Percentiles rank a stretch among this genome's conserved stretches.
phyloP scores from a whole-genome alignment of 2,113 vertebrate species.

The Toxotes chatareus region DNA sequence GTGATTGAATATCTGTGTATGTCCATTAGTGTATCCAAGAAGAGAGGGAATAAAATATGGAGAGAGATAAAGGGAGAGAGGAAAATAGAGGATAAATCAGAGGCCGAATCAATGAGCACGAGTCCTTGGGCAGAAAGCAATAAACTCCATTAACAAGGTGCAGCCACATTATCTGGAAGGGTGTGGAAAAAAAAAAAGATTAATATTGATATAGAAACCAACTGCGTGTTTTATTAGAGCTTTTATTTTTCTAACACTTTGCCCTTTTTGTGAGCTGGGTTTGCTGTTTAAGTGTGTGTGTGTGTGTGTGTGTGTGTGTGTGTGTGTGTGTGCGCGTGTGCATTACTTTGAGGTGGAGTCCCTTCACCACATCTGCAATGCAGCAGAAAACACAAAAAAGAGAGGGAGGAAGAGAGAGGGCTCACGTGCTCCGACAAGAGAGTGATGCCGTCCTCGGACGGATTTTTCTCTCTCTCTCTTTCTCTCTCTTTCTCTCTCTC shows the following conservation, averaged over 20 bases:
- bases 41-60: slow-evolving; percentile 5
- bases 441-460: slow-evolving; percentile 64
- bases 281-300: slow-evolving; percentile 42
- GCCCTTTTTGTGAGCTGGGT: slow-evolving; percentile 49
- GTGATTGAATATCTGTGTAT: slow-evolving; percentile 54
- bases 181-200: slow-evolving; percentile 37
- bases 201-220: slow-evolving; percentile 66
- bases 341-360: slow-evolving; percentile 82
- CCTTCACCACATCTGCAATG: slow-evolving; percentile 86
- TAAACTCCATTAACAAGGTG: slow-evolving; percentile 80
- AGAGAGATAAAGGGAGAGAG: slow-evolving; percentile 31
- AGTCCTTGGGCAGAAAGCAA: slow-evolving; percentile 76
- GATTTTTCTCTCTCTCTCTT: not conserved
- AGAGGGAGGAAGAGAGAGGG: slow-evolving; percentile 56
- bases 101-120: slow-evolving; percentile 71
- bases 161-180: slow-evolving; percentile 65
- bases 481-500: too few relatives aligned
- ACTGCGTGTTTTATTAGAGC: slow-evolving; percentile 61
- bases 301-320: slow-evolving; percentile 28
- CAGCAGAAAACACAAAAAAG: slow-evolving; percentile 83
- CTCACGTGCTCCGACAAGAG: slow-evolving; percentile 72
- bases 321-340: slow-evolving; percentile 48
- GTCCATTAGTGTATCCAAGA: slow-evolving; percentile 48
- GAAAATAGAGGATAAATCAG: slow-evolving; percentile 56
- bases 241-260: slow-evolving; percentile 69